phyloP scores from a whole-genome alignment of 2,888 invertebrate species.

The Baccha elongata region DNA sequence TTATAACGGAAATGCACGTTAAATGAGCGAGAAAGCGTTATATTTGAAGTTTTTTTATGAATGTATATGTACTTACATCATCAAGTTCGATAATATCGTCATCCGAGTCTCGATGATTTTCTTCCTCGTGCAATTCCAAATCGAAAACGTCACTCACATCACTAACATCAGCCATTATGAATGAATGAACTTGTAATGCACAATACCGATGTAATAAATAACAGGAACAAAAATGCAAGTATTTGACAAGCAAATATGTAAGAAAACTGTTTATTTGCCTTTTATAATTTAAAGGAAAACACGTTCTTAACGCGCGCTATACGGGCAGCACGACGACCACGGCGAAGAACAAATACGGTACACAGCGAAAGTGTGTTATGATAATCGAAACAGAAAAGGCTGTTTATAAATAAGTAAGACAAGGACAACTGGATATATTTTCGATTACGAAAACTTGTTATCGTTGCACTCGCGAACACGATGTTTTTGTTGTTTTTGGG shows the following conservation, averaged over 20 bases:
- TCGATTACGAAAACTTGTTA: slow-evolving; percentile 63
- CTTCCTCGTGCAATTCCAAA: slow-evolving; percentile 92
- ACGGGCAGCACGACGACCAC: slow-evolving; percentile 32
- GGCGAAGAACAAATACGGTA: slow-evolving; percentile 14
- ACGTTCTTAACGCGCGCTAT: slow-evolving; percentile 64
- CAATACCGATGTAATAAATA: not conserved
- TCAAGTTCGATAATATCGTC: slow-evolving; percentile 95
- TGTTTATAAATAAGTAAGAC: slow-evolving; percentile 24
- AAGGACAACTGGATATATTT: slow-evolving; percentile 33
- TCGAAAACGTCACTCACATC: slow-evolving; percentile 90
- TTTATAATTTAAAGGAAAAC: slow-evolving; percentile 20
- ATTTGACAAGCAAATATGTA: slow-evolving; percentile 17
- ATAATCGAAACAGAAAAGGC: slow-evolving; percentile 29
- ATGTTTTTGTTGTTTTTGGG: slow-evolving; percentile 62
- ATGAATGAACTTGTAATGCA: slow-evolving; percentile 11
- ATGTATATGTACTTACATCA: slow-evolving; percentile 87
- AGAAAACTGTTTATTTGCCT: slow-evolving; percentile 35
- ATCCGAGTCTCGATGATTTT: slow-evolving; percentile 88
- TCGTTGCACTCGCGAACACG: slow-evolving; percentile 57
- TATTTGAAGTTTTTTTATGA: not conserved
- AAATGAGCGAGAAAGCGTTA: slow-evolving; percentile 32
- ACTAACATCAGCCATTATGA: slow-evolving; percentile 81
- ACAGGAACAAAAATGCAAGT: slow-evolving; percentile 17
- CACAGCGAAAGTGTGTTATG: slow-evolving; percentile 53
- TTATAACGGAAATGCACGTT: slow-evolving; percentile 39